Evolutionary conservation across 1,140 invertebrate species (phyloP).

Genomic region (Cephus cinctus): DNA sequence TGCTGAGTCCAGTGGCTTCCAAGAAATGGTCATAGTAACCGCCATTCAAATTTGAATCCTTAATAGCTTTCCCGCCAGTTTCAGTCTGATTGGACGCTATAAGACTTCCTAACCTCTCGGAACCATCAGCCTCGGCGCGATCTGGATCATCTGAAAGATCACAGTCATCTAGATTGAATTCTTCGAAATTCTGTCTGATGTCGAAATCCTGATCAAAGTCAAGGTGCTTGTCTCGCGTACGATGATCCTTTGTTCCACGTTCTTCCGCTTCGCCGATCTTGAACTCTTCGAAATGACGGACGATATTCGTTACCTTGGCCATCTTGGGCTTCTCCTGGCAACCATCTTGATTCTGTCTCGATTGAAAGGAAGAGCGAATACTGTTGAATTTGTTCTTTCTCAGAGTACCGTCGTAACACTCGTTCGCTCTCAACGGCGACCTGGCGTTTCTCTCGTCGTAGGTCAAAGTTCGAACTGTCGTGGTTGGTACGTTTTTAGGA

Average conservation of each 20-base stretch:
- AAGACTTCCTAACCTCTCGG: constrained; percentile 57
- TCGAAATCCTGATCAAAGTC: constrained; percentile 60
- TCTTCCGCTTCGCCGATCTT: constrained; percentile 41
- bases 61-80: no score
- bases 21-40: constrained; percentile 71
- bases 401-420: constrained; percentile 3
- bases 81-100: constrained; percentile 23
- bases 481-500: constrained; percentile 8
- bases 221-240: not conserved
- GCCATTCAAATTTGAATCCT: constrained; percentile 22
- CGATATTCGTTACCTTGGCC: constrained; percentile 39
- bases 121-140: constrained; percentile 60
- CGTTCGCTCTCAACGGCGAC: constrained; percentile 19
- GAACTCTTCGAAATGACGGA: constrained; percentile 53
- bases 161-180: constrained; percentile 75
- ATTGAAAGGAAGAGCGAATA: constrained; percentile 34
- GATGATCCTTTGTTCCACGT: constrained; percentile 13
- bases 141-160: constrained; percentile 66
- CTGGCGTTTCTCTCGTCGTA: constrained; percentile 30
- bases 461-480: constrained; percentile 30
- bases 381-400: constrained; percentile 38
- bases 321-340: constrained; percentile 16
- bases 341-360: constrained; percentile 17
- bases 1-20: constrained; percentile 76
- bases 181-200: constrained; percentile 75